Base-by-base conservation (phyloP, 2,797 vertebrate genomes). In the Coluber constrictor region DNA sequence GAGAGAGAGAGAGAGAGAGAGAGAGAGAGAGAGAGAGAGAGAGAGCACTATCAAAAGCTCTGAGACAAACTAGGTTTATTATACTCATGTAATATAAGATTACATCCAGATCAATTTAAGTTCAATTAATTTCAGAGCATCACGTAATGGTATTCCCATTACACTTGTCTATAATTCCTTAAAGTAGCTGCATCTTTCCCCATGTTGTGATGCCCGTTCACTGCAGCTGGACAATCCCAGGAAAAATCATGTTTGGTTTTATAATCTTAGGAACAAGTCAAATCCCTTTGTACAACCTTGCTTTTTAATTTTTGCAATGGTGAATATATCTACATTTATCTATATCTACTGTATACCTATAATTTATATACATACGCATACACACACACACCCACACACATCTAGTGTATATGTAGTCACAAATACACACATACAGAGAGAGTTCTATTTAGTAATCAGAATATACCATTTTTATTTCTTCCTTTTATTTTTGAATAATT, bases 371-470 rank as follows among this genome's bases (percentile, higher is more conserved):
- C 15, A 94, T 90, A 63, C 16, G 92, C 16, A 61, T 6, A n/a
- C 23, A n/a, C 4, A 66, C 11, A 66, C 1, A 27, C 27, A 25
- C 5, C 25, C 2, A 12, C 9, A 29, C 23, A 29, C 4, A 57
- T 57, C 6, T 59, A 60, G 59, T 25, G 23, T 27, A 61, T 25
- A 61, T 61, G 23, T 61, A 61, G 8, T 25, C 60, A 61, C 8
- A 61, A 91, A 94, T 91, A 54, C 20, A 92, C 23, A 66, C 15
- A 63, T 8, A 63, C 4, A n/a, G 4, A n/a, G 4, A 94, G 32
- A 4, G 91, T 94, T 55, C 57, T 93, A 90, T 92, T 92, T 47
- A 88, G 6, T 37, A 43, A 18, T 18, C 12, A 92, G 89, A 66
- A 83, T 92, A 51, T 15, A 18, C 25, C 83, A 79, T 3, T 1